Base-by-base conservation (phyloP, 2,888 invertebrate species). In the Campopleginae sp. region DNA sequence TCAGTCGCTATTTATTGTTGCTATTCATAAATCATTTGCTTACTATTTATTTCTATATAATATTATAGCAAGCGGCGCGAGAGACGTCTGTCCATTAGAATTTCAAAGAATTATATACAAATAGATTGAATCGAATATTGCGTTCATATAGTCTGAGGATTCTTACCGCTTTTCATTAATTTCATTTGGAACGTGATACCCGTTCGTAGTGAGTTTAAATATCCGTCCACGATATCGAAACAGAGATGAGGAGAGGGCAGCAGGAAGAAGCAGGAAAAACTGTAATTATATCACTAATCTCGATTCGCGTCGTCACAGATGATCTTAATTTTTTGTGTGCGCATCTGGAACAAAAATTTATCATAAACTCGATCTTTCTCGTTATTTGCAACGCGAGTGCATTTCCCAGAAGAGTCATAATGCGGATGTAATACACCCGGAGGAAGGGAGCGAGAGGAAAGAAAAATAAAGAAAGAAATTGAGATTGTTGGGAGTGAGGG, bases 331-430 rank as follows among this genome's bases (percentile, higher is more conserved):
- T 51, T n/a, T 12, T n/a, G n/a, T 17, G 38, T 51, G 4, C 17
- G 44, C 68, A 38, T 46, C 72, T 72, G 79, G 27, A 66, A 68
- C 46, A 44, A 51, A 80, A 88, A 89, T 87, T 89, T 90, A 91
- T 92, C 90, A 91, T 91, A 90, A 90, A 88, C 90, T 88, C 89
- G 88, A 91, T 89, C 90, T 88, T 72, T 74, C 91, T 90, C 86
- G 89, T 90, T 90, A 88, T 89, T 27, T 42, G 63, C 4, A 58
- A 61, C 70, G 68, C 82, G 88, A 89, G 85, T 77, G 88, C 86
- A 86, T 92, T 83, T 92, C 92, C 87, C 87, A 87, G 92, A 92
- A 92, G 85, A 70, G 72, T 78, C 82, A 77, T 82, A 82, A 84
- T 70, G 51, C 71, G 76, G 46, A 76, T 72, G 85, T 81, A 81